Percentiles rank a stretch among this genome's conserved stretches.
Evolutionary conservation across 2,797 vertebrate genomes (phyloP).

Genomic region (Caiman crocodilus): DNA sequence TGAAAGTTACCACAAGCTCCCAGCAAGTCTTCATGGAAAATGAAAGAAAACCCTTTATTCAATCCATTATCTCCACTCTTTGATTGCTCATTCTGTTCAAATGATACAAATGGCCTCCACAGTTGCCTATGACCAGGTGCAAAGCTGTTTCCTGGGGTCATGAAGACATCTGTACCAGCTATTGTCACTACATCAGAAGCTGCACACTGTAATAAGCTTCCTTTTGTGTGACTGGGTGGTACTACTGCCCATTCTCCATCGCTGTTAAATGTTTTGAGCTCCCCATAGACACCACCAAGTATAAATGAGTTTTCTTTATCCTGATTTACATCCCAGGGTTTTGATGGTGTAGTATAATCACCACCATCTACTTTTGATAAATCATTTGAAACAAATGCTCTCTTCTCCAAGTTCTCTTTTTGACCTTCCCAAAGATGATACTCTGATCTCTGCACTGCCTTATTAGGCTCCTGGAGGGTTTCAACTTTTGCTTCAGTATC

Average conservation of each 20-base stretch:
- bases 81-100: conserved; percentile 91
- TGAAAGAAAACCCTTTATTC: conserved; percentile 98
- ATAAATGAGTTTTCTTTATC: conserved; percentile 95
- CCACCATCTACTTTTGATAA: conserved; percentile 90
- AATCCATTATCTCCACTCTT: conserved; percentile 89
- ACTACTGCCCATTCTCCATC: conserved; percentile 95
- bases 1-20: conserved; percentile 93
- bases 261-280: conserved; percentile 91
- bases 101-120: conserved; percentile 95
- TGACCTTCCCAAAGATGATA: conserved; percentile 98
- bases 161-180: conserved; percentile 95
- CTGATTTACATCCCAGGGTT: conserved; percentile 91
- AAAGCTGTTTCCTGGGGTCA: conserved; percentile 94
- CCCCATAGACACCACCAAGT: conserved; percentile 97
- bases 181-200: conserved; percentile 95
- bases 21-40: conserved; percentile 99
- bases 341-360: conserved; percentile 96
- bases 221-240: conserved; percentile 86
- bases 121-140: conserved; percentile 94
- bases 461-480: conserved; percentile 88
- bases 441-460: conserved; percentile 95
- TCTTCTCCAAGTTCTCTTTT: conserved; percentile 87
- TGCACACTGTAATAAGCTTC: conserved; percentile 91
- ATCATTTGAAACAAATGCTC: conserved; percentile 87
- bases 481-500: conserved; percentile 87